A percentile compares a stretch with the other conserved stretches of the same genome.
Evolutionary conservation across 2,113 vertebrate genomes (phyloP).

Genomic region (Nothocercus nigrocapillus): DNA sequence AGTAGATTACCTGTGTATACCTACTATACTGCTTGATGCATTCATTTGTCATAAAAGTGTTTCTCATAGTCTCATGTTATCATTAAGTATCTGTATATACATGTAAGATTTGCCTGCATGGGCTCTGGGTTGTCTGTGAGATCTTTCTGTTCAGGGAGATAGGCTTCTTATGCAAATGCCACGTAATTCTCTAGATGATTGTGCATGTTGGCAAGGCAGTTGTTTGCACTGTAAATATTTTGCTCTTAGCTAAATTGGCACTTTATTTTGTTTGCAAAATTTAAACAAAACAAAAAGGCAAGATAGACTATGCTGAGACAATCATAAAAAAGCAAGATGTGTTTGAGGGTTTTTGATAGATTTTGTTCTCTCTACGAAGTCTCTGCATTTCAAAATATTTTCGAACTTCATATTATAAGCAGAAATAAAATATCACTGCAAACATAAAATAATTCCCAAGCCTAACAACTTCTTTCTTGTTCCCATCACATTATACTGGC

Average conservation of each 20-base stretch:
- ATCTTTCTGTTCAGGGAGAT: not conserved
- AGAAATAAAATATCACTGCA: not conserved
- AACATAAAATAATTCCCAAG: not conserved
- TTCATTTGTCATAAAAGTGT: not conserved
- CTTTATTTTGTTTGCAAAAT: not conserved
- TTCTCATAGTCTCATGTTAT: not conserved
- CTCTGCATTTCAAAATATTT: not conserved
- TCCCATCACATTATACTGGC: rapidly evolving
- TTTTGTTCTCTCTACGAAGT: not conserved
- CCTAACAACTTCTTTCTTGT: not conserved
- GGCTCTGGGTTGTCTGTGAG: rapidly evolving
- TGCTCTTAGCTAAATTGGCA: not conserved
- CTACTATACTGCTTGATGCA: not conserved
- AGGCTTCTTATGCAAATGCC: not conserved
- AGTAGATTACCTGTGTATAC: not conserved
- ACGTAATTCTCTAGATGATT: not conserved
- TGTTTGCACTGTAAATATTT: constrained; percentile 24
- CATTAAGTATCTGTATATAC: not conserved
- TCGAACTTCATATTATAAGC: not conserved
- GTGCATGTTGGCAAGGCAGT: not conserved
- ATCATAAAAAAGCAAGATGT: not conserved
- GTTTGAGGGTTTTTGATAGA: not conserved
- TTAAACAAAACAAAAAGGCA: not conserved
- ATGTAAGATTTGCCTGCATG: not conserved
- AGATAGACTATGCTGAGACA: not conserved